phyloP scores from a whole-genome alignment of 2,888 invertebrate species.

The Machimus atricapillus region DNA sequence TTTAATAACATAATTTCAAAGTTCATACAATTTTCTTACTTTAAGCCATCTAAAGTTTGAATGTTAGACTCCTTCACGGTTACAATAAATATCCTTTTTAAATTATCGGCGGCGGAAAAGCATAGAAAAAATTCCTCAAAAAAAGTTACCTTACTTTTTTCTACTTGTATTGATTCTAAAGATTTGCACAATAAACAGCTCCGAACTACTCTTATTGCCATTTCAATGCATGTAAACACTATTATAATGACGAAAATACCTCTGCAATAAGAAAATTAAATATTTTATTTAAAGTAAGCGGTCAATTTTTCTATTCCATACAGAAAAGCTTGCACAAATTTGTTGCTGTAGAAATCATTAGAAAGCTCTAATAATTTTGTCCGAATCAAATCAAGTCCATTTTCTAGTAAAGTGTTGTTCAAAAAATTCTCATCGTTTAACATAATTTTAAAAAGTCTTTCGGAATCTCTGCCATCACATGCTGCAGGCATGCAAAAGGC shows the following conservation, averaged over 20 bases:
- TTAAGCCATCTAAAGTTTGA: neutral
- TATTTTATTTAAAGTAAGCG: neutral
- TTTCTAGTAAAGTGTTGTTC: slow-evolving; percentile 40
- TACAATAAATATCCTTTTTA: slow-evolving; percentile 44
- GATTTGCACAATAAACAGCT: neutral
- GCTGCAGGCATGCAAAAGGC: slow-evolving; percentile 47
- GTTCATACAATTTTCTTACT: neutral
- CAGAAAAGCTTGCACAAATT: slow-evolving; percentile 47
- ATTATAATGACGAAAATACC: neutral
- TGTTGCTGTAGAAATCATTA: slow-evolving; percentile 44
- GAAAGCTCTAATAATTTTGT: slow-evolving; percentile 47
- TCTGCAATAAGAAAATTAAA: neutral
- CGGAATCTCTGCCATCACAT: slow-evolving; percentile 42
- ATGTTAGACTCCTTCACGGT: neutral
- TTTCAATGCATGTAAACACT: neutral
- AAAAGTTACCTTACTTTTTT: neutral
- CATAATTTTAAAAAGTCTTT: slow-evolving; percentile 28
- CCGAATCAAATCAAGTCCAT: slow-evolving; percentile 39
- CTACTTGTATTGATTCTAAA: neutral
- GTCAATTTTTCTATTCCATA: slow-evolving; percentile 31
- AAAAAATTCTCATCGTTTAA: slow-evolving; percentile 41
- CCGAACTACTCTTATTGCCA: neutral
- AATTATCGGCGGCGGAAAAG: slow-evolving; percentile 47
- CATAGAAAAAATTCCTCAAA: slow-evolving; percentile 45
- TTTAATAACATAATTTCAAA: neutral